Percentiles rank a stretch among this genome's conserved stretches.
Evolutionary conservation across 2,797 vertebrate genomes (phyloP).

Genomic region (Anisognathus igniventris): DNA sequence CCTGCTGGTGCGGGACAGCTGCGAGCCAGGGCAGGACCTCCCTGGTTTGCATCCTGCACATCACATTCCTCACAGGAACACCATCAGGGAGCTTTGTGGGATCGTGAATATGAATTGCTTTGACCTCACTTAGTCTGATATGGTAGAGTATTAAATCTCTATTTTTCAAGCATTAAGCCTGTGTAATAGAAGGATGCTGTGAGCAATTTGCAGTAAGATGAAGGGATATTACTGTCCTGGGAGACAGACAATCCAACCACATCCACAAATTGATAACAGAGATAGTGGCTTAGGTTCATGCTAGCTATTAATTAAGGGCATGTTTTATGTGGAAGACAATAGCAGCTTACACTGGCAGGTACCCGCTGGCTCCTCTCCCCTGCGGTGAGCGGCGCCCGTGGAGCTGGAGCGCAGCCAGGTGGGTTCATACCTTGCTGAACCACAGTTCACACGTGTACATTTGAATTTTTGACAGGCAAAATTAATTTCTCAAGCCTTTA

Average conservation of each 20-base stretch:
- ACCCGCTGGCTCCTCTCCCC: conserved; percentile 2
- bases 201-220: conserved; percentile 62
- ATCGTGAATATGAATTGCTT: conserved; percentile 48
- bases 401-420: conserved; percentile 12
- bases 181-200: conserved; percentile 54
- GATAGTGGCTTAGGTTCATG: conserved; percentile 40
- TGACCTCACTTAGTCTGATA: conserved; percentile 63
- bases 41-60: neutral
- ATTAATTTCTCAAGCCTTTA: conserved; percentile 70
- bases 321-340: conserved; percentile 57
- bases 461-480: conserved; percentile 63
- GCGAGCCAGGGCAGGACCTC: neutral
- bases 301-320: conserved; percentile 60
- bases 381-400: neutral
- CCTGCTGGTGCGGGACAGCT: rapidly evolving
- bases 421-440: conserved; percentile 29
- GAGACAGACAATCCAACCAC: conserved; percentile 66
- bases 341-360: conserved; percentile 22
- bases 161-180: conserved; percentile 57
- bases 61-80: neutral
- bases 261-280: conserved; percentile 64
- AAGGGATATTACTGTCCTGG: conserved; percentile 64
- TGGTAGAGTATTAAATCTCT: conserved; percentile 55
- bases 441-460: neutral
- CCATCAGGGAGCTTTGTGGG: conserved; percentile 6